Percentiles rank a stretch among this genome's conserved stretches.
Conservation (phyloP, 2,113 vertebrate genomes). For the Arenaria interpres region DNA sequence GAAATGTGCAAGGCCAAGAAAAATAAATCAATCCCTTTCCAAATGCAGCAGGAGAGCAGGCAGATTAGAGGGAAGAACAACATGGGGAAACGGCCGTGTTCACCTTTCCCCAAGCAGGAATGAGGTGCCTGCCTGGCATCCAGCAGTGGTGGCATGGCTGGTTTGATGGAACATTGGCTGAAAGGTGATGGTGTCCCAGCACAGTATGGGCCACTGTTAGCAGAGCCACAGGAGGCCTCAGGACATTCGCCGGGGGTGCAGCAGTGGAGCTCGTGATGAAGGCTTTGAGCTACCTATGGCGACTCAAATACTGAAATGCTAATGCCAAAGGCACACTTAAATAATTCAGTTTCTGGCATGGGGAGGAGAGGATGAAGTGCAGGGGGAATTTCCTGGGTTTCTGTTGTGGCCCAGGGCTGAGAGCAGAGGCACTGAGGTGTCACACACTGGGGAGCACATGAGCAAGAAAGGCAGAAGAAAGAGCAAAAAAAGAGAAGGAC, state of each 20-base stretch:
- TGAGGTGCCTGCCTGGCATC: background rate
- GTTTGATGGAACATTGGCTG: background rate
- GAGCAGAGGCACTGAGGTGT: background rate
- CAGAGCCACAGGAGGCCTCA: background rate
- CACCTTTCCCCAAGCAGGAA: background rate
- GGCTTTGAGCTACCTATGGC: background rate
- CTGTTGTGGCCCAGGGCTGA: background rate
- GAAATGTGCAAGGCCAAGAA: background rate
- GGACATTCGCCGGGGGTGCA: background rate
- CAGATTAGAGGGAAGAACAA: background rate
- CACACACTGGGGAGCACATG: background rate
- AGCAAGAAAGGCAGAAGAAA: background rate
- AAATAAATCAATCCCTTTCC: background rate
- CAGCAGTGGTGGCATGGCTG: background rate
- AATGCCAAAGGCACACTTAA: background rate
- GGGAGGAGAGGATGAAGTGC: background rate
- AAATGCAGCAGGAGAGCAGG: background rate
- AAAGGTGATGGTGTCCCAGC: background rate
- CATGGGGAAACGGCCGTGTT: background rate
- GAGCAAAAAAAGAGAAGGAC: background rate
- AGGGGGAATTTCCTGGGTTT: background rate
- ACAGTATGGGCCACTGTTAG: background rate
- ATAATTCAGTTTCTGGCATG: background rate
- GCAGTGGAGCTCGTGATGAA: background rate
- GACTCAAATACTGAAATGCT: background rate